Conservation (phyloP, 1,140 invertebrate genomes). For the Myzus persicae region DNA sequence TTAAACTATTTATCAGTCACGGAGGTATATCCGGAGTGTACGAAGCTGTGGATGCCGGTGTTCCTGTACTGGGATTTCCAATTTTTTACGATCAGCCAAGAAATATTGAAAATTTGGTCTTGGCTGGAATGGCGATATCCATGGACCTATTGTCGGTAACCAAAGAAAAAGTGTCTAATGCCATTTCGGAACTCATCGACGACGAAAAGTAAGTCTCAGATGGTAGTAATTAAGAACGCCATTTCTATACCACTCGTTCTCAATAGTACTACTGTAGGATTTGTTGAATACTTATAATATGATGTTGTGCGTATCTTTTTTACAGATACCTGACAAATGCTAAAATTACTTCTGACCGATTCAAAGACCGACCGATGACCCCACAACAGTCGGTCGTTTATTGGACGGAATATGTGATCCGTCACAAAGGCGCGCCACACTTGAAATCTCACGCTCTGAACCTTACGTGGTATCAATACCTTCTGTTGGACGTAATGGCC, state of each 20-base stretch:
- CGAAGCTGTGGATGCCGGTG: slow-evolving; percentile 75
- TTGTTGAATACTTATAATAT: background rate
- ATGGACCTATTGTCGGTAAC: slow-evolving; percentile 64
- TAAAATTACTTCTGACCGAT: slow-evolving; percentile 44
- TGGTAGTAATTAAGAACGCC: background rate
- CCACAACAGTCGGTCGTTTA: slow-evolving; percentile 67
- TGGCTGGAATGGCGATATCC: slow-evolving; percentile 63
- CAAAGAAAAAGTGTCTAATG: slow-evolving; percentile 58
- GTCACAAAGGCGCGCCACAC: slow-evolving; percentile 69
- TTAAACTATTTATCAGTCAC: slow-evolving; percentile 75
- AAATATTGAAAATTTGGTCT: slow-evolving; percentile 64
- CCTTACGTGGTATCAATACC: slow-evolving; percentile 70
- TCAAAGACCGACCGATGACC: slow-evolving; percentile 65
- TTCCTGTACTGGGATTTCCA: slow-evolving; percentile 75
- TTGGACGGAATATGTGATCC: slow-evolving; percentile 72
- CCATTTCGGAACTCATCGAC: slow-evolving; percentile 11
- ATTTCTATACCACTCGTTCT: background rate
- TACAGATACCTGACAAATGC: slow-evolving; percentile 59
- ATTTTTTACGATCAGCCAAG: slow-evolving; percentile 71
- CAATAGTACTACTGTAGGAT: background rate
- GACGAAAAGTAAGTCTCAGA: background rate
- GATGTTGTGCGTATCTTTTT: too few relatives aligned
- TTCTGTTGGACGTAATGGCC: slow-evolving; percentile 67
- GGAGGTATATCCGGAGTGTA: slow-evolving; percentile 74
- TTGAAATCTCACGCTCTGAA: slow-evolving; percentile 69